These are phyloP conservation scores for Crocodylus rhombifer DNA, from an alignment of 2,797 vertebrate genomes.

Conservation along the genomic window DNA sequence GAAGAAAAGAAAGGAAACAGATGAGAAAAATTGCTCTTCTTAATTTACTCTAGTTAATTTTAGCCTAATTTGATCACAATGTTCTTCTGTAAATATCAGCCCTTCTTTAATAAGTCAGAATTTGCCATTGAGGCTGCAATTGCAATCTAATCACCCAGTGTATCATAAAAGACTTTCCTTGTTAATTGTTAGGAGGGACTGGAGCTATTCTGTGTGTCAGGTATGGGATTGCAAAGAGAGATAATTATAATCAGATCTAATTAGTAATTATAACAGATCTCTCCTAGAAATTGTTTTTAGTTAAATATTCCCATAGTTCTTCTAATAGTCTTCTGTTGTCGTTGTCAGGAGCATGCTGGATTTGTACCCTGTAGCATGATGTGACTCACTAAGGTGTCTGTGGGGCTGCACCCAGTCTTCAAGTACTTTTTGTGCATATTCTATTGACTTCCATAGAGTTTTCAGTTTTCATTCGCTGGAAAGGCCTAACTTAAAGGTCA, in stretches of 20 bases:
- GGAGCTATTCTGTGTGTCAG: constrained; percentile 62
- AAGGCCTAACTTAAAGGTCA: neutral
- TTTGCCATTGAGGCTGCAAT: constrained; percentile 24
- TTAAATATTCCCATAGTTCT: constrained; percentile 63
- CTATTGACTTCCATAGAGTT: neutral
- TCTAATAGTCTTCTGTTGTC: neutral
- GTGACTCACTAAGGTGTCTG: neutral
- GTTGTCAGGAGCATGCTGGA: rapidly evolving
- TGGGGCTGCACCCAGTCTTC: neutral
- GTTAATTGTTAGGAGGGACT: constrained; percentile 74
- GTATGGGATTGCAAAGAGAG: constrained; percentile 74
- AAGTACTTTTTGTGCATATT: too few species aligned
- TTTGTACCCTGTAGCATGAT: neutral
- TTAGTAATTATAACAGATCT: constrained; percentile 79
- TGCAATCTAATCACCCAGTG: constrained; percentile 61
- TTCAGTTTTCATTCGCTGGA: neutral
- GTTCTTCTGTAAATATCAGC: constrained; percentile 71
- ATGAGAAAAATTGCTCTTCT: constrained; percentile 5
- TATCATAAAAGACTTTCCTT: constrained; percentile 58
- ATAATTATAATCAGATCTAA: constrained; percentile 80
- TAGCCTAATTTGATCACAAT: constrained; percentile 76
- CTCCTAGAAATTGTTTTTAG: constrained; percentile 70
- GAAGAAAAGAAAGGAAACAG: constrained; percentile 24
- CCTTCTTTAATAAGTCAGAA: constrained; percentile 58
- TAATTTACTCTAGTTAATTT: constrained; percentile 72